Evolutionary conservation across 92 coral and sea anemone genomes (phyloP).

Genomic region (Montipora capitata): DNA sequence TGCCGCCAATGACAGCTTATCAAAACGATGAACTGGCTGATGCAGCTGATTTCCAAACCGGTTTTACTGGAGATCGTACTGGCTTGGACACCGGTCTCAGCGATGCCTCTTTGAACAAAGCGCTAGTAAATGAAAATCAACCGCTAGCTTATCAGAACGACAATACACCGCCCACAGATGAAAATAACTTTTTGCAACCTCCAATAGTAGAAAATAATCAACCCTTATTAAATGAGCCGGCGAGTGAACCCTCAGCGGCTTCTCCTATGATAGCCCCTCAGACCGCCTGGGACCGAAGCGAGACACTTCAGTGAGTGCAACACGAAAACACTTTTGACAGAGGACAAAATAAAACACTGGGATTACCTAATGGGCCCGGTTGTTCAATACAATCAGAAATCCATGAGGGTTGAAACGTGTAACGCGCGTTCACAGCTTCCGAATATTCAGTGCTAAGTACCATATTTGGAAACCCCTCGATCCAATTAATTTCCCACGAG

Average conservation of each 20-base stretch:
- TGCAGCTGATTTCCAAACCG: slow-evolving; percentile 16
- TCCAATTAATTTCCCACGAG: too few species aligned
- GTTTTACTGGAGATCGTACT: slow-evolving; percentile 34
- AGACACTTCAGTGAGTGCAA: slow-evolving; percentile 8
- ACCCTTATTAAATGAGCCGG: slow-evolving; percentile 15
- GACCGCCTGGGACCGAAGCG: slow-evolving; percentile 48
- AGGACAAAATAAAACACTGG: not conserved
- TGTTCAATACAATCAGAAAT: too few species aligned
- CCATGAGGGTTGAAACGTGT: too few species aligned
- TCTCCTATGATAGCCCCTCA: slow-evolving; percentile 27
- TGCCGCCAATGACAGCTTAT: slow-evolving; percentile 38
- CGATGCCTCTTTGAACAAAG: slow-evolving; percentile 32
- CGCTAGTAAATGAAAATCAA: slow-evolving; percentile 44
- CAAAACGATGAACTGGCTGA: slow-evolving; percentile 38
- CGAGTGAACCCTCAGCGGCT: slow-evolving; percentile 26
- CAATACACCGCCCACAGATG: slow-evolving; percentile 20
- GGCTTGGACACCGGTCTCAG: slow-evolving; percentile 25
- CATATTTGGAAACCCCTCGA: too few species aligned
- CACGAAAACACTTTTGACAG: not conserved
- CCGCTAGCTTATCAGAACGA: slow-evolving; percentile 26
- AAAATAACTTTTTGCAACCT: slow-evolving; percentile 25
- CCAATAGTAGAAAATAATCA: slow-evolving; percentile 24
- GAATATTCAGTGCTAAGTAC: too few species aligned
- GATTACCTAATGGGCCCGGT: too few species aligned
- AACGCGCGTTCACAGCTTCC: too few species aligned